Base-by-base conservation (phyloP, 2,888 invertebrate genomes). In the Orthosia gracilis region DNA sequence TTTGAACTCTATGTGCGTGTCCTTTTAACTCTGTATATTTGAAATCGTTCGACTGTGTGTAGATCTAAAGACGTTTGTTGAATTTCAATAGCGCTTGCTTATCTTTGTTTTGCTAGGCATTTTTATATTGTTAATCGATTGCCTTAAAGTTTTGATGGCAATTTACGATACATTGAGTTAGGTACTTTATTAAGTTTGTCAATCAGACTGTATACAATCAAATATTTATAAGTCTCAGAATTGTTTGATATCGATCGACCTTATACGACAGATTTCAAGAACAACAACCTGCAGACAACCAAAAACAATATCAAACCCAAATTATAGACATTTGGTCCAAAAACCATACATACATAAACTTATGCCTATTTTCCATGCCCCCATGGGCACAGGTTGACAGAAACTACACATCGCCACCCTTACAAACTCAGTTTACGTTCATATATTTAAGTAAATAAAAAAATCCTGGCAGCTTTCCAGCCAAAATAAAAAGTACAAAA, bases 11-110 rank as follows among this genome's bases (percentile, higher is more conserved):
- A 61, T 74, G 61, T 80, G 72, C 71, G 71, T 69, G 49, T 68
- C 50, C 67, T 63, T 71, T 49, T 69, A 54, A 45, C 55, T 71
- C 58, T 80, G 50, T 79, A 65, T 45, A 70, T 80, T 80, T 69
- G 23, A 69, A 82, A 71, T 78, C 58, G 57, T 69, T 78, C 69
- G 66, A 68, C 69, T 69, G 69, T 76, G 59, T 73, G 69, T 55
- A 57, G 40, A 72, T 69, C 17, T 67, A 31, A 57, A 63, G 58
- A 80, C 55, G 61, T 64, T 69, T 49, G 47, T 69, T 67, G 81
- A 75, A 84, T 84, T 58, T 15, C 18, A 72, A 75, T 69, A 47
- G 9, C 3, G 31, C 63, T 55, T 17, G 49, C 15, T 73, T 61
- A 40, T 73, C 61, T 67, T 70, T 63, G 23, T 83, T 70, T 67